Evolutionary conservation across 2,888 invertebrate species (phyloP), one percentile per base, ranked within the genome.

Genomic region (Asteroscopus sphinx): DNA sequence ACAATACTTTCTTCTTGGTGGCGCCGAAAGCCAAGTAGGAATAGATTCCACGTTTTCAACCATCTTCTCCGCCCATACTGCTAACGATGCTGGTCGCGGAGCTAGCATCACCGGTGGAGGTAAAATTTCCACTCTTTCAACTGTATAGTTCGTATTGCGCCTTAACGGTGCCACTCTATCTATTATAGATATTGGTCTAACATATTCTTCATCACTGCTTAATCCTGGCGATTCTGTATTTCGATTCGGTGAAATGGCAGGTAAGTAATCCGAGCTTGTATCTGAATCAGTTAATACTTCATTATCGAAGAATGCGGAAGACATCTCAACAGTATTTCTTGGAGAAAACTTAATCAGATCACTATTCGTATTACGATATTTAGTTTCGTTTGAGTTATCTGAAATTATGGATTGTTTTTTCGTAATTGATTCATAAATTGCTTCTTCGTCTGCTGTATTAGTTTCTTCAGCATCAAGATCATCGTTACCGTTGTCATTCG

Each of bases 11-110:
- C 94, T 54, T 83, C 95, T 70, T 62, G 92, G 79, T 58, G 93
- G 83, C 81, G 95, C 85, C 77, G 95, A 91, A 53, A 95, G 64
- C 95, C 95, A 89, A 61, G 87, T 57, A 69, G 95, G 89, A 79
- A 95, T 84, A 3, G 94, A 85, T 76, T 95, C 95, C 0, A 95
- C 95, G 64, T 95, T 95, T 63, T 95, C 93, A 3, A 95, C 86
- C 60, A 95, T 69, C 85, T 93, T 92, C 46, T 93, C 94, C 6
- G 93, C 94, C 93, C 93, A 93, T 17, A 88, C 83, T 0, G 93
- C 91, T 28, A 93, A 60, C 0, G 92, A 91, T 0, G 87, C 86
- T 1, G 91, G 89, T 59, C 91, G 81, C 2, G 94, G 93, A 5
- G 93, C 92, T 2, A 86, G 81, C 39, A 93, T 93, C 0, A 86